Percentiles rank a stretch among this genome's conserved stretches.
phyloP scores from a whole-genome alignment of 2,888 invertebrate genomes.

The Pyrgus malvae region DNA sequence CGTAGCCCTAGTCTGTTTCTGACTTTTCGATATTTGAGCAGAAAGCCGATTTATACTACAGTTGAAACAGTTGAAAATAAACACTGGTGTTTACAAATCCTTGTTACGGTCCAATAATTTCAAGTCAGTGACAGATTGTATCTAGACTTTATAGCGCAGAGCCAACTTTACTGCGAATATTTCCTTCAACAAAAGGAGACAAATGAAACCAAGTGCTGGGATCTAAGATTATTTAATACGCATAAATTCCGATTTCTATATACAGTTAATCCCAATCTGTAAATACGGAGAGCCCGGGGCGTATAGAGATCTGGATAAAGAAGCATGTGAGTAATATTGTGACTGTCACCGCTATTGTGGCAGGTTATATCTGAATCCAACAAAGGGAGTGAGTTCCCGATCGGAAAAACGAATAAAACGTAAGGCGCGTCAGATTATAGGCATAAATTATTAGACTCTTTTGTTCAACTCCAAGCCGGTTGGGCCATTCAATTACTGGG shows the following conservation, averaged over 20 bases:
- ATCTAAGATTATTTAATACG: constrained; percentile 29
- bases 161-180: constrained; percentile 6
- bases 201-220: constrained; percentile 33
- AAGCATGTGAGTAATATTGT: constrained; percentile 67
- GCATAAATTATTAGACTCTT: constrained; percentile 80
- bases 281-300: constrained; percentile 47
- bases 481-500: constrained; percentile 75
- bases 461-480: constrained; percentile 75
- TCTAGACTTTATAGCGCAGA: constrained; percentile 11
- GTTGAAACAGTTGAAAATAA: no score
- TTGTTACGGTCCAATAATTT: constrained; percentile 4
- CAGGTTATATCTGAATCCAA: constrained; percentile 68
- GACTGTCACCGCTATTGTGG: constrained; percentile 65
- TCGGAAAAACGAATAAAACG: constrained; percentile 68
- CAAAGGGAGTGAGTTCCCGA: constrained; percentile 58
- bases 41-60: no score
- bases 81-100: neutral
- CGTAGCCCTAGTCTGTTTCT: no score
- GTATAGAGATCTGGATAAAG: constrained; percentile 60
- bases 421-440: constrained; percentile 76
- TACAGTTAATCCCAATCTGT: constrained; percentile 49
- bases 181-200: constrained; percentile 10
- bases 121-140: constrained; percentile 11
- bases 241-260: constrained; percentile 49
- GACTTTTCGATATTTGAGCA: no score